Evolutionary conservation across 2,888 invertebrate species (phyloP).

Genomic region (Elysia crispata): DNA sequence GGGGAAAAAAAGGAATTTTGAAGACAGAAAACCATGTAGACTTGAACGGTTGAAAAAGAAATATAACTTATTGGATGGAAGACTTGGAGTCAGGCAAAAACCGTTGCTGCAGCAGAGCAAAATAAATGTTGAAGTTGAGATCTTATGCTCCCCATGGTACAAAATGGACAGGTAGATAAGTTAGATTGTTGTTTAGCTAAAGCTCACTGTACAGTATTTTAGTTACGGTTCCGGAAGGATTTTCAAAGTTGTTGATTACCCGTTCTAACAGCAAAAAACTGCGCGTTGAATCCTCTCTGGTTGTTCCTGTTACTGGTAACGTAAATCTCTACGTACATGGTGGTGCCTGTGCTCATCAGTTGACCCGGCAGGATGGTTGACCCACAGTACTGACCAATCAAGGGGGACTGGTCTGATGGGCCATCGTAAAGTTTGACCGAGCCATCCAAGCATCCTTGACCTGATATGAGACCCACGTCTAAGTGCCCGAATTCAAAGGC

Average conservation of each 20-base stretch:
- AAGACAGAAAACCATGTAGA: no score
- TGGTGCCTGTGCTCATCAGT: slow-evolving; percentile 54
- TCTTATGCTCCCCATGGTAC: no score
- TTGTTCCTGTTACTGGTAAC: not conserved
- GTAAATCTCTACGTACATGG: slow-evolving; percentile 50
- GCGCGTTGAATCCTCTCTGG: slow-evolving; percentile 12
- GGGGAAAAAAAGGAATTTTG: no score
- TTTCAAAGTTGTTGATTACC: not conserved
- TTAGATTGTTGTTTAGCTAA: no score
- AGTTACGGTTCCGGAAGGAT: no score
- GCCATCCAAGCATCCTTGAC: slow-evolving; percentile 60
- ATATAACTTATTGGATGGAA: no score
- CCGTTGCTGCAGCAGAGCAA: no score
- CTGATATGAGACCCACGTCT: slow-evolving; percentile 56
- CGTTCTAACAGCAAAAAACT: not conserved
- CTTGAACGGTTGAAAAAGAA: no score
- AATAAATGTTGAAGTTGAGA: no score
- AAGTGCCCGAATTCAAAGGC: slow-evolving; percentile 60
- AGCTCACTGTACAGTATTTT: no score
- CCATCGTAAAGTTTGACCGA: slow-evolving; percentile 63
- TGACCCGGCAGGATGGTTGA: slow-evolving; percentile 53
- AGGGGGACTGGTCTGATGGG: slow-evolving; percentile 5
- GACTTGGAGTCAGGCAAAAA: no score
- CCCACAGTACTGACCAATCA: slow-evolving; percentile 57
- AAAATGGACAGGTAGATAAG: no score